A percentile compares a stretch with the other conserved stretches of the same genome.
These are phyloP conservation scores for Pavo muticus DNA, from an alignment of 2,113 vertebrate species.

Conservation along the genomic window DNA sequence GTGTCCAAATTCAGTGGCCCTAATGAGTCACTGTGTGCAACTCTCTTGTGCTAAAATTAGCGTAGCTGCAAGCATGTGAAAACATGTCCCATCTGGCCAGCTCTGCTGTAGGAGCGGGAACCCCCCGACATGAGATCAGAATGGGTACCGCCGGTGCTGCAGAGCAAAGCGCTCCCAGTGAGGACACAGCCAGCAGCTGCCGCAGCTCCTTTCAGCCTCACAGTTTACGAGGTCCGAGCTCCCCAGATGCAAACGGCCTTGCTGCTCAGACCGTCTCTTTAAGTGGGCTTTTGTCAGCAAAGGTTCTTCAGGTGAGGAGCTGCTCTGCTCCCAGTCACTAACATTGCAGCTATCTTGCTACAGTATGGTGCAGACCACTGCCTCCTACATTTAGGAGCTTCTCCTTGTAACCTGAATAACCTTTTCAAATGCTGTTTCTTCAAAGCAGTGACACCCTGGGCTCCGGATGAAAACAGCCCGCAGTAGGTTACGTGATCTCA, in stretches of 20 bases:
- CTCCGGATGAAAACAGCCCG: not conserved
- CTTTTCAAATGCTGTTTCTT: not conserved
- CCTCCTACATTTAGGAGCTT: not conserved
- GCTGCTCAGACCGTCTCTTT: rapidly evolving
- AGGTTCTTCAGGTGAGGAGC: not conserved
- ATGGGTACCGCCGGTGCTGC: not conserved
- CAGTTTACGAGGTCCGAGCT: not conserved
- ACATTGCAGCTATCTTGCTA: rapidly evolving
- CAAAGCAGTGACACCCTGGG: not conserved
- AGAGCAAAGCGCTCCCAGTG: rapidly evolving
- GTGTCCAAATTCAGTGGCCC: not conserved
- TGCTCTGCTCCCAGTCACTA: not conserved
- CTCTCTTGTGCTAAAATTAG: not conserved
- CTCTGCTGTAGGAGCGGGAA: not conserved
- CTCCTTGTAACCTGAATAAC: not conserved
- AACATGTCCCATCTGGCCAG: not conserved
- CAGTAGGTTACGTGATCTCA: not conserved
- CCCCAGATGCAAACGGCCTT: not conserved
- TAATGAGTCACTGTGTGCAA: not conserved
- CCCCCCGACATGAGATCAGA: rapidly evolving
- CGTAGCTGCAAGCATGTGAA: not conserved
- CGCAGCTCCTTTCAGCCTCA: not conserved
- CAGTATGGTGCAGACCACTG: rapidly evolving
- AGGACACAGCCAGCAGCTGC: rapidly evolving
- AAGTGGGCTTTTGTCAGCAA: not conserved